A percentile compares a stretch with the other conserved stretches of the same genome.
phyloP scores from a whole-genome alignment of 2,113 vertebrate genomes.

The Sylvia atricapilla region DNA sequence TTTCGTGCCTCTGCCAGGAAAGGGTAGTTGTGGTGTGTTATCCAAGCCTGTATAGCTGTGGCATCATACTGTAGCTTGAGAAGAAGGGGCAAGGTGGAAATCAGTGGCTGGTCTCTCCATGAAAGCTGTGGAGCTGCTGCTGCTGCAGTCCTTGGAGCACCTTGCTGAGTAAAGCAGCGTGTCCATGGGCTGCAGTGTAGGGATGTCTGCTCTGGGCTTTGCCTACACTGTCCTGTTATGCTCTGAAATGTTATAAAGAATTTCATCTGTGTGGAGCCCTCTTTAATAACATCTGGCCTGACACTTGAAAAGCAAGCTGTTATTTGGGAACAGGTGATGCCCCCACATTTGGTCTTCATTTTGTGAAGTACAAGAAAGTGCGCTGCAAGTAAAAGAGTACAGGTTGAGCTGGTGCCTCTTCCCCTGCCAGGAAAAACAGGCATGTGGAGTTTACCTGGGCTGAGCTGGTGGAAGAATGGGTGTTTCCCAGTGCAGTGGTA shows the following conservation, averaged over 20 bases:
- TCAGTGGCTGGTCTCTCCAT: neutral
- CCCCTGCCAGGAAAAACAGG: neutral
- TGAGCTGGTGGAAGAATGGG: neutral
- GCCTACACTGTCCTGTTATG: accelerated
- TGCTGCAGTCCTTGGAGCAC: neutral
- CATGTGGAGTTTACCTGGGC: neutral
- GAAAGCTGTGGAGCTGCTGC: neutral
- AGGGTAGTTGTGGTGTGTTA: neutral
- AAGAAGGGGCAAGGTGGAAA: neutral
- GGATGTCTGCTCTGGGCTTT: neutral
- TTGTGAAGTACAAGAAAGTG: neutral
- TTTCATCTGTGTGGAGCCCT: neutral
- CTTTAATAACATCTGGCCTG: neutral
- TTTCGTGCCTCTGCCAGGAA: neutral
- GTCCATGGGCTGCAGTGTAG: accelerated
- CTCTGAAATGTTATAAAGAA: neutral
- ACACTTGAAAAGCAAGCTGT: neutral
- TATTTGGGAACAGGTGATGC: neutral
- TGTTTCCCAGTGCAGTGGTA: neutral
- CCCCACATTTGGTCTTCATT: neutral
- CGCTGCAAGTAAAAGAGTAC: neutral
- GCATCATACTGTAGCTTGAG: neutral
- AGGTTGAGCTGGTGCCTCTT: neutral
- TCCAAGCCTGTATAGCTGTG: neutral
- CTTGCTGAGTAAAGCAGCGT: accelerated